Base-by-base conservation (phyloP, 1,140 invertebrate genomes). In the Acyrthosiphon pisum region DNA sequence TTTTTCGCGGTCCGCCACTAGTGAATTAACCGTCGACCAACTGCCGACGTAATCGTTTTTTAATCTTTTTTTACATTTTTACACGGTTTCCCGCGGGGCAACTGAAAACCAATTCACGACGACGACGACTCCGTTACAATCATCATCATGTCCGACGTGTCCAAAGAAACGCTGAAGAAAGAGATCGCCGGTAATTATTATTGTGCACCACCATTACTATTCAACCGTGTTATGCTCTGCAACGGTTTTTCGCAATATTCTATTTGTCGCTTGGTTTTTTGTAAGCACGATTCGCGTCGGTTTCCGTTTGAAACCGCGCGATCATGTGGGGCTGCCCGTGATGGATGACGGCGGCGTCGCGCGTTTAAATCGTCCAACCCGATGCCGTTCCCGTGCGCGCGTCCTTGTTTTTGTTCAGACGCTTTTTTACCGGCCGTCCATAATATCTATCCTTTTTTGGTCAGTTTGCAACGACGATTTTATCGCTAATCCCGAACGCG, bases 121-220 rank as follows among this genome's bases (percentile, higher is more conserved):
- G 11, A 30, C 81, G 81, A 46, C 93, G 83, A 11, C 8, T 1
- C 48, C 50, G 4, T n/a, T n/a, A 76, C 60, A 76, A n/a, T 76
- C 60, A n/a, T 76, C 60, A 68, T 83, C 93, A 97, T 97, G 96
- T 96, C 96, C 95, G 96, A 97, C 95, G 96, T 97, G 94, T 96
- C 95, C 94, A 96, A 97, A 95, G 96, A 97, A 95, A 96, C 97
- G 94, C 95, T 97, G 94, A 96, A 96, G 95, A 96, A 96, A 95
- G 96, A 97, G 95, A 97, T 97, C 94, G 96, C 96, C 95, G 96
- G 97, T 97, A 96, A 96, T 93, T 83, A 96, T 93, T 83, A 83
- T 68, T 7, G 90, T 76, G 76, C 20, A 9, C n/a, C 20, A 22
- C 4, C 23, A 44, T 6, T 37, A 7, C 44, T 60, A 6, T 37